These are phyloP conservation scores for Crypturellus tataupa DNA, from an alignment of 2,797 vertebrate species.

Conservation along the genomic window DNA sequence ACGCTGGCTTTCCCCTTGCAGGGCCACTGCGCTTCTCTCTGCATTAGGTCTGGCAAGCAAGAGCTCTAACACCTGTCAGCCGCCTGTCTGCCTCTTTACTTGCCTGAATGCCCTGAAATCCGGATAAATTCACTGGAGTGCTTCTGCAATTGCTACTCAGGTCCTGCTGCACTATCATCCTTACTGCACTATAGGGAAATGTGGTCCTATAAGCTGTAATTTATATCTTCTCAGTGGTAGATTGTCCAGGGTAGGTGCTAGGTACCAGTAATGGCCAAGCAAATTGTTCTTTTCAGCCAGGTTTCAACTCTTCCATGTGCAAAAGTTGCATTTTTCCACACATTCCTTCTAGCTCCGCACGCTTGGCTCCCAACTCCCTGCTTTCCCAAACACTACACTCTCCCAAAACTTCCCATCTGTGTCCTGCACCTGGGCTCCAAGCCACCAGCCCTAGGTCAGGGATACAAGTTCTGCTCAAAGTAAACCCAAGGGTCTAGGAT, in stretches of 20 bases:
- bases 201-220: neutral
- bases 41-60: neutral
- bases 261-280: neutral
- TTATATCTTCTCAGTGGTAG: rapidly evolving
- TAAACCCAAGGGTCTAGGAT: neutral
- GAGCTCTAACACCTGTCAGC: neutral
- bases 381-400: neutral
- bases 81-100: neutral
- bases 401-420: no score
- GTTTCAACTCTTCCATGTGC: no score
- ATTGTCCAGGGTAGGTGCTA: neutral
- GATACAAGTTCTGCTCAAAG: neutral
- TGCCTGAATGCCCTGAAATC: neutral
- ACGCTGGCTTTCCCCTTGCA: neutral
- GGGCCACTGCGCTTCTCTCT: neutral
- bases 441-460: neutral
- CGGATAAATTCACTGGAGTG: neutral
- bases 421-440: neutral
- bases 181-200: rapidly evolving
- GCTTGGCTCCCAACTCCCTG: neutral
- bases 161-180: neutral
- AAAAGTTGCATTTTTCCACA: neutral
- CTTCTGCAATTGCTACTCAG: neutral
- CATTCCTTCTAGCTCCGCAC: neutral
- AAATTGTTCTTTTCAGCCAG: neutral